Conservation (phyloP, 2,113 vertebrate genomes). For the Crotalus tigris region DNA sequence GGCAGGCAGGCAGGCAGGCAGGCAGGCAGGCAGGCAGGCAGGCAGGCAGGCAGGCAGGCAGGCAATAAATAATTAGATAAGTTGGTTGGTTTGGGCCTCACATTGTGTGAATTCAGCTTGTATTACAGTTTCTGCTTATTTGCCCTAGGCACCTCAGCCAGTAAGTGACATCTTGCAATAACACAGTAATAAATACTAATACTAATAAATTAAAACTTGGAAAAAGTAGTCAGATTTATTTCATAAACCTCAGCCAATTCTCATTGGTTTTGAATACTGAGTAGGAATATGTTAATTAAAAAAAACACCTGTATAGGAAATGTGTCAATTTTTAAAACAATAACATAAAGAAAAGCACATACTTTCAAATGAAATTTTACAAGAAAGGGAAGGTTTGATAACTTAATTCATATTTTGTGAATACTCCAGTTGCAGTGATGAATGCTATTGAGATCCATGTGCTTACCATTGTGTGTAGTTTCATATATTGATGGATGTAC, state of each 20-base stretch:
- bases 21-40: background rate
- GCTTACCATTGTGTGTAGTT: background rate
- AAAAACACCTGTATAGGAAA: background rate
- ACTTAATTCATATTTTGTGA: slow-evolving; percentile 19
- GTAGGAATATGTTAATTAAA: background rate
- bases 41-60: background rate
- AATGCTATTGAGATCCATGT: background rate
- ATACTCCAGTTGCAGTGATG: slow-evolving; percentile 12
- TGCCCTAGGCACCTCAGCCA: slow-evolving; percentile 6
- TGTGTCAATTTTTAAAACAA: background rate
- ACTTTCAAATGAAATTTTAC: background rate
- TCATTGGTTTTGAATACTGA: slow-evolving; percentile 17
- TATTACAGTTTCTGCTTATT: background rate
- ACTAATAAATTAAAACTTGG: background rate
- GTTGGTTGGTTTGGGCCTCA: background rate
- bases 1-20: too few species aligned
- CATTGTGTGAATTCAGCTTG: background rate
- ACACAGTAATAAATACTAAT: slow-evolving; percentile 27
- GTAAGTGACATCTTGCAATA: slow-evolving; percentile 17
- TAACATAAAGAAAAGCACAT: background rate
- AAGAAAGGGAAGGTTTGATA: background rate
- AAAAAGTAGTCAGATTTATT: slow-evolving; percentile 6
- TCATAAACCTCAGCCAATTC: background rate
- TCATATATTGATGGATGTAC: background rate
- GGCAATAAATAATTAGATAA: background rate